Evolutionary conservation across 2,888 invertebrate species (phyloP).

Genomic region (Myathropa florea): DNA sequence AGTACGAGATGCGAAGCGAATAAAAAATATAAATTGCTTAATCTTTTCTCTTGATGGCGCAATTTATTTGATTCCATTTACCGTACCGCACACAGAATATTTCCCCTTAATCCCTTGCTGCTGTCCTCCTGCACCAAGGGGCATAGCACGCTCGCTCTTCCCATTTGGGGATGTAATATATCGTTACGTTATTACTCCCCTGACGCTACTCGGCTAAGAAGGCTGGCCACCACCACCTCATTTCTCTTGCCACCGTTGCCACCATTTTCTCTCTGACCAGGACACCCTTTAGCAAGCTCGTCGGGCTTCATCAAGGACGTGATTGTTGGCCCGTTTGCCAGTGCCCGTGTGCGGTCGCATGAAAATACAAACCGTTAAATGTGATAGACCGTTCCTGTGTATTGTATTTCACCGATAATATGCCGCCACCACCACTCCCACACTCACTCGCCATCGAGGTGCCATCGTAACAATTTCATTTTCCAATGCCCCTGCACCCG

Average conservation of each 20-base stretch:
- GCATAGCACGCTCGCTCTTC: slow-evolving; percentile 11
- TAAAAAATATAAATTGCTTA: slow-evolving; percentile 71
- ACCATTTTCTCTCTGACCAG: background rate
- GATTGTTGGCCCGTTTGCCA: slow-evolving; percentile 9
- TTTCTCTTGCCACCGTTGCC: background rate
- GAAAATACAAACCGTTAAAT: slow-evolving; percentile 21
- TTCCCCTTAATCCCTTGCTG: background rate
- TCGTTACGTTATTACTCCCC: slow-evolving; percentile 50
- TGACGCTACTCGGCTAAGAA: slow-evolving; percentile 16
- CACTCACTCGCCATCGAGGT: slow-evolving; percentile 11
- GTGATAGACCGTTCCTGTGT: slow-evolving; percentile 26
- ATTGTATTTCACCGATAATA: slow-evolving; percentile 15
- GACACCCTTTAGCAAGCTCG: background rate
- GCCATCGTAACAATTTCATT: slow-evolving; percentile 58
- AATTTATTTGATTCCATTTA: slow-evolving; percentile 72
- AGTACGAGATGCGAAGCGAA: slow-evolving; percentile 31
- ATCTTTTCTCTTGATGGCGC: slow-evolving; percentile 71
- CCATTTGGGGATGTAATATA: slow-evolving; percentile 64
- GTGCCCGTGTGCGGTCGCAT: slow-evolving; percentile 12
- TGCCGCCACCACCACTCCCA: background rate
- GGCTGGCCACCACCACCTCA: slow-evolving; percentile 1
- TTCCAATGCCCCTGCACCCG: slow-evolving; percentile 3
- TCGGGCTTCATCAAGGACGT: slow-evolving; percentile 27
- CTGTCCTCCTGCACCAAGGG: background rate
- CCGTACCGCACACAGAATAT: slow-evolving; percentile 28